A percentile compares a stretch with the other conserved stretches of the same genome.
Conservation (phyloP, 2,113 vertebrate genomes). For the Syngnathus typhle region DNA sequence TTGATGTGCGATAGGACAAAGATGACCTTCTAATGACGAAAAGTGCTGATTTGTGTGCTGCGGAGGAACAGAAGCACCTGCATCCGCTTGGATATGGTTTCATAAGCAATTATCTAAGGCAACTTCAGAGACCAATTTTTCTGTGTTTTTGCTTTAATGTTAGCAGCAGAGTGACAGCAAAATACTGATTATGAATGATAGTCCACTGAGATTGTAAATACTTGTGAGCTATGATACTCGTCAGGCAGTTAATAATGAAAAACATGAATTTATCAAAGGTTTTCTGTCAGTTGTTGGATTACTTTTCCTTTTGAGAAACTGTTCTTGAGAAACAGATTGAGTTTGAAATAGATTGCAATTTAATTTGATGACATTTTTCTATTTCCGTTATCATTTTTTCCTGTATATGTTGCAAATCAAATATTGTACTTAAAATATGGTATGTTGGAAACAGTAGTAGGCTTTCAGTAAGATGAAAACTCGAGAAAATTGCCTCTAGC, state of each 20-base stretch:
- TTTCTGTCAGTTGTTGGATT: slow-evolving; percentile 6
- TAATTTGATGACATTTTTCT: not conserved
- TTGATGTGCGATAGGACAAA: not conserved
- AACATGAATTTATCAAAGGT: slow-evolving; percentile 4
- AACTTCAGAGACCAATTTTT: slow-evolving; percentile 33
- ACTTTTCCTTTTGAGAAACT: not conserved
- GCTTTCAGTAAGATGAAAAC: slow-evolving; percentile 11
- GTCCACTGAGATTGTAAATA: slow-evolving; percentile 19
- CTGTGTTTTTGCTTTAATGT: slow-evolving; percentile 43
- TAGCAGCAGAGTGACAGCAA: slow-evolving; percentile 18
- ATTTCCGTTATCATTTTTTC: not conserved
- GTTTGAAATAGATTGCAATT: not conserved
- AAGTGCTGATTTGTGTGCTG: slow-evolving; percentile 42
- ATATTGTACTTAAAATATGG: not conserved
- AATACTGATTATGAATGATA: slow-evolving; percentile 46
- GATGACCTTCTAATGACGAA: slow-evolving; percentile 33
- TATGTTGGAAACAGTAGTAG: slow-evolving; percentile 1
- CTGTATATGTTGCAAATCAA: not conserved
- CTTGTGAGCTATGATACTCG: not conserved
- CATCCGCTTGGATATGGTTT: slow-evolving; percentile 37
- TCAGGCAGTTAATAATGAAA: slow-evolving; percentile 10
- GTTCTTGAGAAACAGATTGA: too few species aligned
- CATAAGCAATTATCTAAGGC: slow-evolving; percentile 39
- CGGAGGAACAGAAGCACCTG: slow-evolving; percentile 43
- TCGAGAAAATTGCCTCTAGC: slow-evolving; percentile 13